Conservation (phyloP, 2,797 vertebrate genomes). For the Danio jaintianensis region DNA sequence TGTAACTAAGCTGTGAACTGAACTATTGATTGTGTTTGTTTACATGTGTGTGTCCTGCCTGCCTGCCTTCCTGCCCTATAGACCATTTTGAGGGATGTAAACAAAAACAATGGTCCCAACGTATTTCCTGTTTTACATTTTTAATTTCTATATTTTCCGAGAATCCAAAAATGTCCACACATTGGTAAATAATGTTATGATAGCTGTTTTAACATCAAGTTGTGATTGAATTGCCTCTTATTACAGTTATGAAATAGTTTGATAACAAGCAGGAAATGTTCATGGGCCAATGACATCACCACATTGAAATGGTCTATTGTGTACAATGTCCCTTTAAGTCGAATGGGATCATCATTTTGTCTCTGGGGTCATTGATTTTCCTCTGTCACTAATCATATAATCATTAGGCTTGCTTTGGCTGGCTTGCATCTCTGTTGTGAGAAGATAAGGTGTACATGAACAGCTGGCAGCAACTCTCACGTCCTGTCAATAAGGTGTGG, state of each 20-base stretch:
- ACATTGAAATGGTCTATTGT: too few species aligned
- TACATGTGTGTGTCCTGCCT: background rate
- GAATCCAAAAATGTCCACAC: too few species aligned
- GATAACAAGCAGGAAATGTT: too few species aligned
- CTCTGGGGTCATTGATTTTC: conserved; percentile 10
- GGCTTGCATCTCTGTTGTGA: conserved; percentile 28
- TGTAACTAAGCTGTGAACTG: background rate
- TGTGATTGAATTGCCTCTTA: too few species aligned
- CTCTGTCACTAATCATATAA: conserved; percentile 1
- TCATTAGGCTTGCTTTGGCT: conserved; percentile 28
- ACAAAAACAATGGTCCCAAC: too few species aligned
- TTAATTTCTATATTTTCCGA: too few species aligned
- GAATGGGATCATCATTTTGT: background rate
- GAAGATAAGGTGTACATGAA: conserved; percentile 20
- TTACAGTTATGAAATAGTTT: too few species aligned
- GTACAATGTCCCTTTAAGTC: background rate
- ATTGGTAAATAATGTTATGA: too few species aligned
- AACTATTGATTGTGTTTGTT: conserved; percentile 3
- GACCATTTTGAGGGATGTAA: too few species aligned
- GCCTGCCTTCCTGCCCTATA: conserved; percentile 2
- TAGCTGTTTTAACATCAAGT: too few species aligned
- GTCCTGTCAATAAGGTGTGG: conserved; percentile 20
- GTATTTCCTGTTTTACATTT: too few species aligned
- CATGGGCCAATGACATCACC: too few species aligned
- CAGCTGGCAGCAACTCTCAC: conserved; percentile 23